phyloP scores from a whole-genome alignment of 2,888 invertebrate species.

The Andricus quercusramuli region DNA sequence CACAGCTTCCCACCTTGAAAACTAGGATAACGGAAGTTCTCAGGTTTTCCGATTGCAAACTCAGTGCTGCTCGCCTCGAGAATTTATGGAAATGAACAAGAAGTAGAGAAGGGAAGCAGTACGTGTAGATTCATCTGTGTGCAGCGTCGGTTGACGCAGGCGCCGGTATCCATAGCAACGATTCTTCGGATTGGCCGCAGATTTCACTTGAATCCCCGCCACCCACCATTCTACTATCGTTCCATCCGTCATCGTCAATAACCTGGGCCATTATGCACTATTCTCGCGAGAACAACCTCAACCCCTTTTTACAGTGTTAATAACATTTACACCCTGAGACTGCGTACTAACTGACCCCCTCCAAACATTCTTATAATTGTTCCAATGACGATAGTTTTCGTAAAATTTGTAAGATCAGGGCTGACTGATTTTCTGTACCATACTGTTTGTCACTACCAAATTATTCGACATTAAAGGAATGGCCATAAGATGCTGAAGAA shows the following conservation, averaged over 20 bases:
- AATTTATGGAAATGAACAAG: slow-evolving; percentile 51
- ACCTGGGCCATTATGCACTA: slow-evolving; percentile 60
- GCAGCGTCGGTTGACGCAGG: slow-evolving; percentile 70
- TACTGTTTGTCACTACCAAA: neutral
- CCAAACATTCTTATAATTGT: neutral
- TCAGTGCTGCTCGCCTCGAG: slow-evolving; percentile 4
- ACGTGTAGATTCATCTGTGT: slow-evolving; percentile 40
- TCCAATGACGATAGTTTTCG: neutral
- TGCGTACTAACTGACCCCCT: neutral
- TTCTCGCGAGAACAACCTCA: slow-evolving; percentile 54
- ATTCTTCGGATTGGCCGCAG: slow-evolving; percentile 78
- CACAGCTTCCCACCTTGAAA: slow-evolving; percentile 58
- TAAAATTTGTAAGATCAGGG: neutral
- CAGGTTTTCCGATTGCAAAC: slow-evolving; percentile 27
- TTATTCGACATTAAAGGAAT: neutral
- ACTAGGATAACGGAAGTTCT: slow-evolving; percentile 74
- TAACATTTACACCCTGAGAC: no score
- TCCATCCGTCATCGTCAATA: slow-evolving; percentile 74
- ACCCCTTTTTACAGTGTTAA: neutral
- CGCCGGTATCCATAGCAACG: slow-evolving; percentile 77
- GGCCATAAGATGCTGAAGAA: no score
- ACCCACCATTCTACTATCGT: slow-evolving; percentile 57
- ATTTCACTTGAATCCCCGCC: slow-evolving; percentile 75
- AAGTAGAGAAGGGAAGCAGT: slow-evolving; percentile 44
- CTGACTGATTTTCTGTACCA: neutral